Conservation (phyloP, 1,140 invertebrate species). For the Spodoptera litura region DNA sequence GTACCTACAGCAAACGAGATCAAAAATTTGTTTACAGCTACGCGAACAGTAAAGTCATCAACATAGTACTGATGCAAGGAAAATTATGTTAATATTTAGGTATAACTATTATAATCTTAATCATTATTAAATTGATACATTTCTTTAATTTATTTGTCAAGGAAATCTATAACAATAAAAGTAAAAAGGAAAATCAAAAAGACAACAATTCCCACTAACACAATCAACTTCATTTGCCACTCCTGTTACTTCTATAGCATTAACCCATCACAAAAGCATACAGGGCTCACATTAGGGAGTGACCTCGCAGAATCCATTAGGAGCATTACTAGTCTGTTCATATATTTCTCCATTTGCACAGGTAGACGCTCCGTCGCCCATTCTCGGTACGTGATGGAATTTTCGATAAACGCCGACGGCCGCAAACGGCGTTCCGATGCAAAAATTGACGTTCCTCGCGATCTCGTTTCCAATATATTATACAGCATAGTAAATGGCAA, state of each 20-base stretch:
- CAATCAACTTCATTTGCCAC: not conserved
- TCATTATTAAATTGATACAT: too few species aligned
- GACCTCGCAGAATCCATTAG: constrained; percentile 1
- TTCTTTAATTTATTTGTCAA: too few species aligned
- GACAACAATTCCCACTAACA: not conserved
- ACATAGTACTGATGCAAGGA: too few species aligned
- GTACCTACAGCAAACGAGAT: too few species aligned
- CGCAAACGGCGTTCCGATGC: constrained; percentile 48
- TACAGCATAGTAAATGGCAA: constrained; percentile 30
- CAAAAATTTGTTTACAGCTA: too few species aligned
- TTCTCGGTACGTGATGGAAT: constrained; percentile 37
- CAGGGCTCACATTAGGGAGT: not conserved
- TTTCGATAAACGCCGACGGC: constrained; percentile 34
- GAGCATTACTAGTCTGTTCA: constrained; percentile 16
- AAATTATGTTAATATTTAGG: too few species aligned
- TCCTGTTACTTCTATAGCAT: not conserved
- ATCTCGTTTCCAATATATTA: constrained; percentile 22
- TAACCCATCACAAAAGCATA: not conserved
- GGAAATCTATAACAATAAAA: too few species aligned
- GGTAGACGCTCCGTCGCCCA: constrained; percentile 17
- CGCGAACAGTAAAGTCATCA: too few species aligned
- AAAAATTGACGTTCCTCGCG: constrained; percentile 50
- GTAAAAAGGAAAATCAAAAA: too few species aligned
- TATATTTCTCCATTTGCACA: constrained; percentile 38
- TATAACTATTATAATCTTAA: too few species aligned